These are phyloP conservation scores for Carpatolechia fugitivella DNA, from an alignment of 2,888 invertebrate genomes.

Conservation along the genomic window DNA sequence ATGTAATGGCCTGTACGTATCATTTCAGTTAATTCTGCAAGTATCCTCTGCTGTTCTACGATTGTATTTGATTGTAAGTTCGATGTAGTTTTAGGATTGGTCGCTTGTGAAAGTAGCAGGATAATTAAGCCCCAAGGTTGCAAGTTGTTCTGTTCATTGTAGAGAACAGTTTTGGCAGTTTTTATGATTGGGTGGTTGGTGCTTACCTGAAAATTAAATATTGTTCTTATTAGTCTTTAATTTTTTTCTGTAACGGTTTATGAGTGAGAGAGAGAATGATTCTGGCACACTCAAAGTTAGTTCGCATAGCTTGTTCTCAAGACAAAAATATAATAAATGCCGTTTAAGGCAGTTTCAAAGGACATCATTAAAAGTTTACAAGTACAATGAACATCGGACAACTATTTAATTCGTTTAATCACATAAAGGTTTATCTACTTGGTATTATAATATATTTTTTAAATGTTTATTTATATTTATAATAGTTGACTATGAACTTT, in stretches of 20 bases:
- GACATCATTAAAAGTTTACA: too few species aligned
- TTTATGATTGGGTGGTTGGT: slow-evolving; percentile 92
- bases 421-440: too few species aligned
- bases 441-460: too few species aligned
- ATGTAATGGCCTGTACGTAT: slow-evolving; percentile 91
- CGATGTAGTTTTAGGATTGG: slow-evolving; percentile 71
- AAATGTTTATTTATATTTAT: too few species aligned
- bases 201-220: slow-evolving; percentile 76
- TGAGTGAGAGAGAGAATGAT: too few species aligned
- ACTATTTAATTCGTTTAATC: too few species aligned
- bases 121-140: slow-evolving; percentile 93
- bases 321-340: too few species aligned
- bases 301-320: too few species aligned
- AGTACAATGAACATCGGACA: too few species aligned
- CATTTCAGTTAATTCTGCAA: slow-evolving; percentile 89
- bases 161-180: slow-evolving; percentile 89
- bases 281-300: too few species aligned
- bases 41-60: slow-evolving; percentile 71
- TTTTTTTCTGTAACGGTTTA: not conserved
- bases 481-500: too few species aligned
- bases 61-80: slow-evolving; percentile 78
- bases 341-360: too few species aligned
- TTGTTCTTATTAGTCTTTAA: not conserved
- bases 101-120: slow-evolving; percentile 88
- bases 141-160: slow-evolving; percentile 89